These are phyloP conservation scores for Amaurobius ferox DNA, from an alignment of 2,888 invertebrate genomes.

Conservation along the genomic window DNA sequence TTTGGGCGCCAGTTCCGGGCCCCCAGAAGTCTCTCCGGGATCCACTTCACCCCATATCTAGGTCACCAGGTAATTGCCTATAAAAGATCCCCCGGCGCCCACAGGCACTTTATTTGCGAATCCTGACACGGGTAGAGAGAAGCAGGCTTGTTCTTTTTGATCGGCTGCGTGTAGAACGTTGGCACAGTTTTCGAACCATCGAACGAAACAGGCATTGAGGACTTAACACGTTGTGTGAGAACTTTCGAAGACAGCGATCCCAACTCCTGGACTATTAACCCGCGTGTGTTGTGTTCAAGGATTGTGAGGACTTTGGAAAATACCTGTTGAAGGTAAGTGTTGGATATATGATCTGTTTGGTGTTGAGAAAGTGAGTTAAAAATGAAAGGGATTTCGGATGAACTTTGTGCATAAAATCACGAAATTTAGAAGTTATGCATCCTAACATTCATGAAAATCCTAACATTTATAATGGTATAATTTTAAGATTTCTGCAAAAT, in stretches of 20 bases:
- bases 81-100: conserved; percentile 64
- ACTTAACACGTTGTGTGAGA: not conserved
- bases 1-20: conserved; percentile 56
- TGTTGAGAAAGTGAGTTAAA: too few relatives aligned
- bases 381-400: too few relatives aligned
- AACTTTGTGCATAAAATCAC: too few relatives aligned
- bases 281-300: not conserved
- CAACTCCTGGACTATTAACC: not conserved
- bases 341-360: too few relatives aligned
- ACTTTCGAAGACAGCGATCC: not conserved
- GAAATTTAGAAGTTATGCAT: too few relatives aligned
- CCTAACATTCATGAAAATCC: too few relatives aligned
- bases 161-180: not conserved
- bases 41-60: conserved; percentile 17
- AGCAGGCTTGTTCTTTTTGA: not conserved
- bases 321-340: too few relatives aligned
- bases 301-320: too few relatives aligned
- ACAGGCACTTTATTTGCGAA: conserved; percentile 51
- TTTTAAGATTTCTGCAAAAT: too few relatives aligned
- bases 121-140: not conserved
- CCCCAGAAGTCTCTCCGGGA: conserved; percentile 41
- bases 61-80: conserved; percentile 69
- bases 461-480: too few relatives aligned
- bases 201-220: not conserved
- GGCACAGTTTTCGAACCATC: not conserved